Percentiles rank a stretch among this genome's conserved stretches.
Conservation (phyloP, 1,140 invertebrate species). For the Drosophila willistoni region DNA sequence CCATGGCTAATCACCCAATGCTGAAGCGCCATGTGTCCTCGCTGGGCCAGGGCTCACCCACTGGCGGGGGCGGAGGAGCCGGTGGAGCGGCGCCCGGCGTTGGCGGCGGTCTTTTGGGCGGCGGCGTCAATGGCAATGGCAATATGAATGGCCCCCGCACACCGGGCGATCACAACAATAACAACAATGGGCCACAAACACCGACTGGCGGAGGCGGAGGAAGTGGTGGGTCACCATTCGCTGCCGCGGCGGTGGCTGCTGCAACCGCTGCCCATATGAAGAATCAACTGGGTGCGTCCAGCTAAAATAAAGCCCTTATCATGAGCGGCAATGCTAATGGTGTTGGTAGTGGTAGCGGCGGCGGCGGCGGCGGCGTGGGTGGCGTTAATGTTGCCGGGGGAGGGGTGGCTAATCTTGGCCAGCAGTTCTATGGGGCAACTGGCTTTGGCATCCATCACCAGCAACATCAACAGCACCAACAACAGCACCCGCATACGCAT, state of each 20-base stretch:
- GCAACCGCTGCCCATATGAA: constrained; percentile 80
- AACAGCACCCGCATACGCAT: constrained; percentile 39
- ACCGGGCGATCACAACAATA: constrained; percentile 78
- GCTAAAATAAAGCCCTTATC: constrained; percentile 82
- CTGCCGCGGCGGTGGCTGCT: constrained; percentile 67
- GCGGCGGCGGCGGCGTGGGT: constrained; percentile 25
- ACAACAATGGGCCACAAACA: constrained; percentile 76
- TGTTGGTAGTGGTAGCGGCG: background rate
- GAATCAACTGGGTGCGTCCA: constrained; percentile 80
- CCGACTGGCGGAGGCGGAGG: constrained; percentile 53
- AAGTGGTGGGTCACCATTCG: constrained; percentile 64
- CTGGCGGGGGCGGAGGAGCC: constrained; percentile 41
- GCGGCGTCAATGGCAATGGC: constrained; percentile 41
- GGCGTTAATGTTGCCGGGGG: constrained; percentile 26
- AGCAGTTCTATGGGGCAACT: constrained; percentile 62
- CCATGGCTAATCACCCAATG: constrained; percentile 96
- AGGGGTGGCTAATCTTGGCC: constrained; percentile 31
- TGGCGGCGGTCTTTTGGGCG: constrained; percentile 39
- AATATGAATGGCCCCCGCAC: constrained; percentile 74
- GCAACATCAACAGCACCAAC: constrained; percentile 36
- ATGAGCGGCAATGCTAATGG: constrained; percentile 37
- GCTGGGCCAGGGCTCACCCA: constrained; percentile 75
- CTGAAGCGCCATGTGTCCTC: constrained; percentile 92
- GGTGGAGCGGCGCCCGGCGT: constrained; percentile 41
- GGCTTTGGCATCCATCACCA: constrained; percentile 61